Base-by-base conservation (phyloP, 2,113 vertebrate genomes). In the Scomber japonicus region DNA sequence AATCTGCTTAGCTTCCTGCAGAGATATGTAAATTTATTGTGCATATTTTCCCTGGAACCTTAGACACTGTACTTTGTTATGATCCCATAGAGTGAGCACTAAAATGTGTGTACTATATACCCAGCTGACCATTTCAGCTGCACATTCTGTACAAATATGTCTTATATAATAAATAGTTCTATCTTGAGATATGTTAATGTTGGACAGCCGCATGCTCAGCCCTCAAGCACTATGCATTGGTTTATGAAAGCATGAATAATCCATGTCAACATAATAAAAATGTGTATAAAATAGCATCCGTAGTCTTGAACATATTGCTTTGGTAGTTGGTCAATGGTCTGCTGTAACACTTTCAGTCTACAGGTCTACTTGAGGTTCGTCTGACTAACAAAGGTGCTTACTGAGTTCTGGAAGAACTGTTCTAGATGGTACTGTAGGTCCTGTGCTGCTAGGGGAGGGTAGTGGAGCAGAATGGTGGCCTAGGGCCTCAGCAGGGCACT, bases 241-340 rank as follows among this genome's bases (percentile, higher is more conserved):
- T 67, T 88, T 75, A 91, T 86, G 62, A 90, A 78, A 74, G 79
- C 82, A 82, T 90, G 60, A 91, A 93, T 89, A 88, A 93, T 92
- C 65, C 66, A 89, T 81, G 78, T 73, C 3, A 46, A 82, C 65
- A 59, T 77, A 73, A 90, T 89, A 66, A 65, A 88, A 88, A 90
- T 80, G 30, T 68, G 78, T 81, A 82, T 80, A 79, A 88, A 88
- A 80, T 71, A 87, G 80, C 83, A 80, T 68, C 53, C 15, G 4
- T 21, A 48, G 59, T 79, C 66, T 71, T 21, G 24, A 88, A 73
- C 71, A 68, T 69, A 66, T 74, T 76, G 44, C 17, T 9, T 49
- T 45, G 71, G 62, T 67, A 56, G 66, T 30, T 11, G 63, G 72
- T 71, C 76, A 84, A 64, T 75, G 60, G 75, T 80, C 40, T 51